Conservation (phyloP, 2,113 vertebrate genomes). For the Sinosuthora webbiana region DNA sequence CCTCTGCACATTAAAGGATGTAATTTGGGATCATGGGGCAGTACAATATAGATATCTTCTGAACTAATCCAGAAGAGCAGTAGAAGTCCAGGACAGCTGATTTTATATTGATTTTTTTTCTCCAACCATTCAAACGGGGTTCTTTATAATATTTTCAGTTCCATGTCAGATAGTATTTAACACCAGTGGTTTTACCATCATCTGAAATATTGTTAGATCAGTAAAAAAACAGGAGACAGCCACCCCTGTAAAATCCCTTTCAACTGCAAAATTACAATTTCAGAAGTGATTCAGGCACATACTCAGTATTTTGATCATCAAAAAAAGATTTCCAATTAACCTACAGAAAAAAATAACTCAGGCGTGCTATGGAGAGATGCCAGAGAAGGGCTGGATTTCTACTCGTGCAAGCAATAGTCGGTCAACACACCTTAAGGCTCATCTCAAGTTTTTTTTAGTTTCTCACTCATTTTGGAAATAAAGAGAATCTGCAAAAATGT, state of each 20-base stretch:
- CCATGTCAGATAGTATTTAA: not conserved
- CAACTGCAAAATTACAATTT: not conserved
- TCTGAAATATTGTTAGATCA: not conserved
- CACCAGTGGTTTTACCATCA: not conserved
- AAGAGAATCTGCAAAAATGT: not conserved
- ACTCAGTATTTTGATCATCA: not conserved
- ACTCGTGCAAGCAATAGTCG: not conserved
- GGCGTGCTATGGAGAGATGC: not conserved
- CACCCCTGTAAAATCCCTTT: not conserved
- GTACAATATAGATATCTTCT: not conserved
- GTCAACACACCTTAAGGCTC: not conserved
- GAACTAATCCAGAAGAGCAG: not conserved
- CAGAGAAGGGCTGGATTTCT: not conserved
- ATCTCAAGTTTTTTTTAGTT: not conserved
- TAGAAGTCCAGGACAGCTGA: not conserved
- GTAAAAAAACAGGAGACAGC: not conserved
- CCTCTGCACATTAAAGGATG: not conserved
- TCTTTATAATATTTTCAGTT: not conserved
- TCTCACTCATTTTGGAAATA: not conserved
- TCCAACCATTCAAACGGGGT: not conserved
- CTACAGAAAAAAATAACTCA: not conserved
- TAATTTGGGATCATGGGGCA: not conserved
- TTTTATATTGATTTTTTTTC: not conserved
- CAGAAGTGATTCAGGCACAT: not conserved
- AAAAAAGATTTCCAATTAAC: not conserved